Base-by-base conservation (phyloP, 2,113 vertebrate species). In the Petaurus breviceps region DNA sequence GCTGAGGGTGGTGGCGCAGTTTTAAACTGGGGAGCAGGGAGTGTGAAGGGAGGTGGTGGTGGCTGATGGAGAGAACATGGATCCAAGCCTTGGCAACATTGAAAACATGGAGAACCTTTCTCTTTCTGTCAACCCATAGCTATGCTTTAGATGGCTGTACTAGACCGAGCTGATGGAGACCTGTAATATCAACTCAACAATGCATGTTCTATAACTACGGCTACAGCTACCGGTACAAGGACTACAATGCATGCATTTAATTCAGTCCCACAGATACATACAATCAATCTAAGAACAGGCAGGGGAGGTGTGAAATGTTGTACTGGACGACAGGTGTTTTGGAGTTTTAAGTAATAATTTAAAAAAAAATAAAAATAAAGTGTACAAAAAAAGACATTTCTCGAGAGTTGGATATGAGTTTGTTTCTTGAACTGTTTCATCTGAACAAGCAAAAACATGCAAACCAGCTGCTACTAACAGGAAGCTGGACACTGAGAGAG, bases 381-480 rank as follows among this genome's bases (percentile, higher is more conserved):
- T 97, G 97, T 98, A 97, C 96, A 98, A 96, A 98, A 97, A 98
- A 98, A 99, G 98, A 99, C 98, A 99, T 99, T 99, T 99, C 98
- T 99, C 95, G 97, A 99, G 98, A 99, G 98, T 98, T 98, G 98
- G 96, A 97, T 98, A 99, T 98, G 98, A 98, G 98, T 98, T 98
- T 92, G 98, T 99, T 98, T 99, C 98, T 99, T 95, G 98, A 98
- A 99, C 98, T 98, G 98, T 99, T 99, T 99, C 97, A 98, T 99
- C 98, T 98, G 98, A 99, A 99, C 99, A 99, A 99, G 99, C 99
- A 99, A 99, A 99, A 98, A 99, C 99, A 99, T 99, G 99, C 99
- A 99, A 98, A 98, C 99, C 99, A 99, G 99, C 99, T 99, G 98
- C 98, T 99, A 99, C 98, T 98, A 98, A 98, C 98, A 99, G 98